Conservation (phyloP, 2,888 invertebrate genomes). For the Drosophila kambysellisi region DNA sequence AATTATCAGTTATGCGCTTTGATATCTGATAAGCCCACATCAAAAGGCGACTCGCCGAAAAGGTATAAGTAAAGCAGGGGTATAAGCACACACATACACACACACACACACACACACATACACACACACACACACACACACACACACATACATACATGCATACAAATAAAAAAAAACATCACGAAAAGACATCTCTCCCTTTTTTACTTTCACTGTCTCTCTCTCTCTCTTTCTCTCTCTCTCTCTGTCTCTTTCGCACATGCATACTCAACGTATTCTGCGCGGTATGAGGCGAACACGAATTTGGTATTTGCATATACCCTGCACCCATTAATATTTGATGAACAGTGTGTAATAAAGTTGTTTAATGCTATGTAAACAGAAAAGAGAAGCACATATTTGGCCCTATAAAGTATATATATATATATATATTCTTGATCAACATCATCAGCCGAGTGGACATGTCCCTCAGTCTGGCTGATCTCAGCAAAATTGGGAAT, state of each 20-base stretch:
- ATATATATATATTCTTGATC: not conserved
- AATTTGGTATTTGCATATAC: conserved; percentile 37
- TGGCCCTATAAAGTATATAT: not conserved
- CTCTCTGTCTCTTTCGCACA: not conserved
- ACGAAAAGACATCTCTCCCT: conserved; percentile 5
- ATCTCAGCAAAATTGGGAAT: not conserved
- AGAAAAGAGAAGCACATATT: not conserved
- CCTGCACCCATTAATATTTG: not conserved
- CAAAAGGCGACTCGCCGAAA: conserved; percentile 58
- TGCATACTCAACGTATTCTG: not conserved
- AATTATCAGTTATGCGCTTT: conserved; percentile 81
- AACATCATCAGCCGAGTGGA: not conserved
- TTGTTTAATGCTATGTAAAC: not conserved
- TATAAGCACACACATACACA: conserved; percentile 26
- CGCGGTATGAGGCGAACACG: conserved; percentile 22
- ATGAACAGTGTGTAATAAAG: not conserved
- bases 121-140: too few species aligned
- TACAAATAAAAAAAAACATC: conserved; percentile 7
- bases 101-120: not conserved
- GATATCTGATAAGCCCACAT: conserved; percentile 81
- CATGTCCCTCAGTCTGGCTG: not conserved
- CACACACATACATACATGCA: not conserved
- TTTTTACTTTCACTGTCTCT: not conserved
- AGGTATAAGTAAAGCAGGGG: conserved; percentile 42
- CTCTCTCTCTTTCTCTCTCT: not conserved